Evolutionary conservation across 2,113 vertebrate species (phyloP).

Genomic region (Sitta europaea): DNA sequence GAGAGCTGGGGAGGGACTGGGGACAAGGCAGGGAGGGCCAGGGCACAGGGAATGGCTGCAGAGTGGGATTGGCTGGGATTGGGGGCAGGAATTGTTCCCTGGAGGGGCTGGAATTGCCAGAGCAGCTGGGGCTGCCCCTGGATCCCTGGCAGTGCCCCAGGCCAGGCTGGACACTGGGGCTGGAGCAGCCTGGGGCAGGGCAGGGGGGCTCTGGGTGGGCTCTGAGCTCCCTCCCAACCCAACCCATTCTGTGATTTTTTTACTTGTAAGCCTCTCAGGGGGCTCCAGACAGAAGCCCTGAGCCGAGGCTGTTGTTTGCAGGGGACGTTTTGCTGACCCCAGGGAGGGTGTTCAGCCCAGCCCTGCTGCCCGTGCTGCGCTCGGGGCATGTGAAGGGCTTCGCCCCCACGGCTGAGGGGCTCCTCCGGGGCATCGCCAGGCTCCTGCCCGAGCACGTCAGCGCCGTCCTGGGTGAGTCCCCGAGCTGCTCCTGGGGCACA

Average conservation of each 20-base stretch:
- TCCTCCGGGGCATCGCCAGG: constrained; percentile 82
- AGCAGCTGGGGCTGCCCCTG: neutral
- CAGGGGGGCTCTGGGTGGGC: no score
- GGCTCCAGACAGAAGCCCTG: neutral
- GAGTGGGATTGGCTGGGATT: neutral
- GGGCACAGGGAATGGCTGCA: no score
- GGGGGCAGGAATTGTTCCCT: neutral
- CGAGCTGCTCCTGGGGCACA: neutral
- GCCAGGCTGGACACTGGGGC: neutral
- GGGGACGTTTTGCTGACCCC: constrained; percentile 83
- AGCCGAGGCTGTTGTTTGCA: constrained; percentile 18
- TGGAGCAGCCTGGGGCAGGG: no score
- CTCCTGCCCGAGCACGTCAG: constrained; percentile 77
- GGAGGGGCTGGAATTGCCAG: neutral
- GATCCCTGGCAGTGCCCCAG: neutral
- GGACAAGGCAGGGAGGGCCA: neutral
- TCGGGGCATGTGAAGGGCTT: constrained; percentile 80
- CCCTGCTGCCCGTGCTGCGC: constrained; percentile 78
- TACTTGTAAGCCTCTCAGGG: neutral
- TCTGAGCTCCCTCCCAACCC: fast-evolving
- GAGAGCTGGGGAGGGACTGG: neutral
- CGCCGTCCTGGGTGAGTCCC: constrained; percentile 76
- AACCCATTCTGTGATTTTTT: neutral
- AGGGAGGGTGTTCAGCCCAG: constrained; percentile 78
- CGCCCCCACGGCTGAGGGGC: constrained; percentile 83